A percentile compares a stretch with the other conserved stretches of the same genome.
These are phyloP conservation scores for Lindbergichthys nudifrons DNA, from an alignment of 2,797 vertebrate genomes.

Conservation along the genomic window DNA sequence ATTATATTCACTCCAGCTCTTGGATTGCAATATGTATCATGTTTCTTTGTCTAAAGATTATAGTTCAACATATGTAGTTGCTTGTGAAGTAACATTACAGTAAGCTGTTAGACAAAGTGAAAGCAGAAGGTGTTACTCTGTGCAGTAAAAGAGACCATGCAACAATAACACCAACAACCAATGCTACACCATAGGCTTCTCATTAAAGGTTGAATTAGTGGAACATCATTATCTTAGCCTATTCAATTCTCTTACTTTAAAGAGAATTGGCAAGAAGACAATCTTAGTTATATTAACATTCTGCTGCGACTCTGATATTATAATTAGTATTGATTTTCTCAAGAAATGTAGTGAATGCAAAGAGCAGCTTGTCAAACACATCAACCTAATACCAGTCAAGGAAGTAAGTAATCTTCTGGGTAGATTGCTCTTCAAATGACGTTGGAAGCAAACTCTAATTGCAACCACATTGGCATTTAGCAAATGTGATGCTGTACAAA, in stretches of 20 bases:
- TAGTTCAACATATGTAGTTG: not conserved
- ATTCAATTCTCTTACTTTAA: constrained; percentile 49
- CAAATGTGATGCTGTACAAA: constrained; percentile 41
- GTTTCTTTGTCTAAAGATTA: not conserved
- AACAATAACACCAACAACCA: constrained; percentile 31
- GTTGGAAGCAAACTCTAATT: constrained; percentile 43
- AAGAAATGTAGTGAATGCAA: constrained; percentile 14
- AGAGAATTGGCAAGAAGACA: constrained; percentile 34
- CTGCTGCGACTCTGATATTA: not conserved
- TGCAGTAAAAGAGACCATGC: constrained; percentile 16
- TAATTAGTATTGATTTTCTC: not conserved
- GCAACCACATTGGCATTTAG: constrained; percentile 39
- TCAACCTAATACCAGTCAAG: constrained; percentile 5
- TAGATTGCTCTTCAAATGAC: constrained; percentile 42
- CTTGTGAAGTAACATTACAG: constrained; percentile 8
- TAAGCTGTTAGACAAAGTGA: not conserved
- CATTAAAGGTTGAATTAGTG: constrained; percentile 75
- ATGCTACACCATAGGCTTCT: constrained; percentile 41
- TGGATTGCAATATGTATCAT: constrained; percentile 21
- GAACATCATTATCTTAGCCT: constrained; percentile 54
- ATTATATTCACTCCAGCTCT: constrained; percentile 10
- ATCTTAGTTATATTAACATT: constrained; percentile 24
- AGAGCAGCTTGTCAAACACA: constrained; percentile 21
- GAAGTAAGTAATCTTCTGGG: constrained; percentile 25
- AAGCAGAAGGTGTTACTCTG: not conserved